Evolutionary conservation across 2,113 vertebrate genomes (phyloP).

Genomic region (Sterna hirundo): DNA sequence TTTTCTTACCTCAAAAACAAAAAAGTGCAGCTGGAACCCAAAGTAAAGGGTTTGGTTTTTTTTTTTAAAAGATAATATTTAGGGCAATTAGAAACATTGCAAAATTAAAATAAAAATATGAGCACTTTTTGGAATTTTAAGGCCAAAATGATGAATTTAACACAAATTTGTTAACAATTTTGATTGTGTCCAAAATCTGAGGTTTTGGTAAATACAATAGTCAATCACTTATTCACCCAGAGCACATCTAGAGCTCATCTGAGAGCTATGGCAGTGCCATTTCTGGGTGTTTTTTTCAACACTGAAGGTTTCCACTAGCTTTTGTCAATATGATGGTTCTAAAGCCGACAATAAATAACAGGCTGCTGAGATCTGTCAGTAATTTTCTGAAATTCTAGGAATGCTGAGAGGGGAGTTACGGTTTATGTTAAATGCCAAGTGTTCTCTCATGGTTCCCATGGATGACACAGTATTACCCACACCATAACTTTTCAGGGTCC

Average conservation of each 20-base stretch:
- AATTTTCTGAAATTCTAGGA: conserved; percentile 13
- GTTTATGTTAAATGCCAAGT: neutral
- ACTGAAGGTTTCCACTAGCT: neutral
- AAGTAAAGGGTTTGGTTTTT: neutral
- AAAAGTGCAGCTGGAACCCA: neutral
- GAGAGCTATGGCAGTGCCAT: neutral
- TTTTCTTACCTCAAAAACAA: neutral
- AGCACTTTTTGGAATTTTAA: neutral
- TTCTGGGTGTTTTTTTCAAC: neutral
- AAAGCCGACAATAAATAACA: neutral
- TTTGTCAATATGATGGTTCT: neutral
- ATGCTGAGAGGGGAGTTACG: neutral
- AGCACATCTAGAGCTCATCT: neutral
- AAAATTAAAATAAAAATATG: neutral
- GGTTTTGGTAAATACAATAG: neutral
- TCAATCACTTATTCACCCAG: neutral
- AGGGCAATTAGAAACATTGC: neutral
- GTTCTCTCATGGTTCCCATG: neutral
- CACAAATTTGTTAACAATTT: neutral
- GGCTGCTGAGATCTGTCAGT: neutral
- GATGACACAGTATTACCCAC: neutral
- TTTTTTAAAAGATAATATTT: neutral
- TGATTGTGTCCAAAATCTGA: neutral
- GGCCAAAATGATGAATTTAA: neutral
- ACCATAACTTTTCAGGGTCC: neutral